Evolutionary conservation across 2,113 vertebrate genomes (phyloP), one percentile per base, ranked within the genome.

Genomic region (Labeo catla): DNA sequence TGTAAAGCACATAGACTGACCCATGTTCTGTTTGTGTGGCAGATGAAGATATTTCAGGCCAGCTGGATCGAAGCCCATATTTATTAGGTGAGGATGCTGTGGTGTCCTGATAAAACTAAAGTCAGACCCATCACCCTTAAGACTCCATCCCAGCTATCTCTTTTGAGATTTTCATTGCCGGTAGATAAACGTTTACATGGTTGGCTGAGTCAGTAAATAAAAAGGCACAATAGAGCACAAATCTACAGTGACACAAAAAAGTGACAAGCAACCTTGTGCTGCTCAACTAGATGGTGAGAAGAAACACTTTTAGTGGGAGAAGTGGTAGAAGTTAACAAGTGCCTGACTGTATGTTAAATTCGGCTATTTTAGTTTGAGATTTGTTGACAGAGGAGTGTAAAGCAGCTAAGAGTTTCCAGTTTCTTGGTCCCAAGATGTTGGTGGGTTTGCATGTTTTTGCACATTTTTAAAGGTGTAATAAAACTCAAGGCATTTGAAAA

Each of bases 61-160:
- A 79, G 34, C 54, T 79, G 52, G 10, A 79, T 59, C 11, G 70
- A 57, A 4, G 19, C 21, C 49, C 9, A 73, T 59, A 59, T 57
- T 23, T 59, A 21, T 23, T 13, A 57, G 28, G 34, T 77, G 49
- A 36, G 15, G 50, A 36, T 78, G 57, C 16, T 78, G 16, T 57
- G 76, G 76, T 79, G 76, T 76, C 72, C 72, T 36, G 66, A 39
- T 39, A 70, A 70, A 13, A 66, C 23, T 66, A 34, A 70, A 70
- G 34, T 39, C 66, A 70, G 2, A 50, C n/a, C 19, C 52, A 13
- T 59, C 34, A 39, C 19, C 34, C 76, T 59, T 43, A 59, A 79
- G 76, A 79, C 34, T 39, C 52, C 28, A 43, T 59, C 19, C 34
- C 52, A 59, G 76, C 76, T 47, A 43, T 8, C 34, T n/a, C 54